Evolutionary conservation across 2,113 vertebrate genomes (phyloP).

Genomic region (Coryphaenoides rupestris): DNA sequence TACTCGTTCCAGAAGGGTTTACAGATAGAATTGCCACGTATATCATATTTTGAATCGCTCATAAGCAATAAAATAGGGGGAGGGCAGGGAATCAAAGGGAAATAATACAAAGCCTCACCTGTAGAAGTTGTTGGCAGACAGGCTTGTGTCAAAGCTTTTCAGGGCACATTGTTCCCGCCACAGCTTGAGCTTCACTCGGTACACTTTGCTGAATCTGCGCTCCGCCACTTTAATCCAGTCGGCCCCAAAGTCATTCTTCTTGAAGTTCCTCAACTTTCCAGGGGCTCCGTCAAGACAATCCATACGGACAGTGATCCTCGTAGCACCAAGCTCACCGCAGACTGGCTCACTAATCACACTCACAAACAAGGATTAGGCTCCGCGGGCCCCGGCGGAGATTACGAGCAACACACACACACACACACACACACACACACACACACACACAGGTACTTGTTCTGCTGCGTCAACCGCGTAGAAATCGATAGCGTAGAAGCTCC

Average conservation of each 20-base stretch:
- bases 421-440: too few relatives aligned
- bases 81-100: too few relatives aligned
- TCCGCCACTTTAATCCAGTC: slow-evolving; percentile 77
- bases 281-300: slow-evolving; percentile 24
- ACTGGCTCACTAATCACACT: slow-evolving; percentile 30
- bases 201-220: slow-evolving; percentile 76
- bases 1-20: too few relatives aligned
- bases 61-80: too few relatives aligned
- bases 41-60: too few relatives aligned
- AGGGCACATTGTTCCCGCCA: slow-evolving; percentile 74
- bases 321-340: slow-evolving; percentile 11
- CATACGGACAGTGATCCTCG: slow-evolving; percentile 33
- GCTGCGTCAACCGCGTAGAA: too few relatives aligned
- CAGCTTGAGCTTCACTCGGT: slow-evolving; percentile 77
- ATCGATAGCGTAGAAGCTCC: too few relatives aligned
- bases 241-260: slow-evolving; percentile 77
- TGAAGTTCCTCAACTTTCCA: slow-evolving; percentile 65
- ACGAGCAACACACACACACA: too few relatives aligned
- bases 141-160: slow-evolving; percentile 67
- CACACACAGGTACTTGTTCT: too few relatives aligned
- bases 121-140: slow-evolving; percentile 52
- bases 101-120: slow-evolving; percentile 69
- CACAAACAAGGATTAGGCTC: slow-evolving; percentile 36
- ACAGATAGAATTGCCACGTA: too few relatives aligned
- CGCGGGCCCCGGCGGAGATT: not conserved